Evolutionary conservation across 2,888 invertebrate genomes (phyloP), one percentile per base, ranked within the genome.

Genomic region (Tridacna gigas): DNA sequence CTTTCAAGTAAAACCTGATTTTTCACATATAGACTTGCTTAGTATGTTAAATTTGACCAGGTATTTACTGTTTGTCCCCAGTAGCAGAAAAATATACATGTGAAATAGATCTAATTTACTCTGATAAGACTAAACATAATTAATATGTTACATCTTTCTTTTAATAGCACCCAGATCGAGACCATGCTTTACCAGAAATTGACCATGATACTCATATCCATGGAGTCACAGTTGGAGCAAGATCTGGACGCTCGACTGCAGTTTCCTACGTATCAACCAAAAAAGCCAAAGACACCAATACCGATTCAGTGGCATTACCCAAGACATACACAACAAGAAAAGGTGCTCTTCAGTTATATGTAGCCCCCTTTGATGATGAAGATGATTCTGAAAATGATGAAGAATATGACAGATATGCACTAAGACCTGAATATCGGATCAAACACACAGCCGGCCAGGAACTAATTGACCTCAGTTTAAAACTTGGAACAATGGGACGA

Each of bases 271-370:
- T 75, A 12, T 65, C 77, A 18, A 60, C 65, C 37, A 76, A 71
- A 11, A 74, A 71, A 47, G 47, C 67, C 56, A 65, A 78, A 77
- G 45, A 81, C 67, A 77, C 79, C 15, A 45, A 77, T 67, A n/a
- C 83, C 78, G 77, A 82, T 67, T 69, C 75, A 20, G 56, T 83
- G 45, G 71, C 56, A 25, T 77, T 93, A 12, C 93, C 94, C 20
- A 93, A 93, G 80, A 94, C 93, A 2, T 93, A 88, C 79, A 82
- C 90, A n/a, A 94, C 93, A 0, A 84, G 92, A 22, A 92, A 93
- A 84, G 94, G 94, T 37, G 93, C 93, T 12, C 85, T 94, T n/a
- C 86, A 93, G 73, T 80, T 94, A 61, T 93, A 92, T 77, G 84
- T 92, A 11, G 91, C 90, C 22, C 90, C 90, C 12, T 88, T 89